Percentiles rank a stretch among this genome's conserved stretches.
phyloP scores from a whole-genome alignment of 2,888 invertebrate species.

The Drosophila lacicola region DNA sequence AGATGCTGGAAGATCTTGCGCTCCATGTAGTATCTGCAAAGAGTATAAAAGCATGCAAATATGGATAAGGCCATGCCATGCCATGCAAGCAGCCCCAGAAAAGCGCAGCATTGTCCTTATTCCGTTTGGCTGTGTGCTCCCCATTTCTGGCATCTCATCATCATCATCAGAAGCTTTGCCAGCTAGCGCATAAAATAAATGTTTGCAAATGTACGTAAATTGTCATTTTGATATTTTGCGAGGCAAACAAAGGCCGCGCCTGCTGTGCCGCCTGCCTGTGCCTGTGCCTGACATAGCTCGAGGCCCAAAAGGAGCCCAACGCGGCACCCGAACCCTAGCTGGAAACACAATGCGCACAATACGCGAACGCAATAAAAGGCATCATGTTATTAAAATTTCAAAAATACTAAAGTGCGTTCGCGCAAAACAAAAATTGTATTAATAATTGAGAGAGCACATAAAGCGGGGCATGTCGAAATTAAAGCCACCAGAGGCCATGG shows the following conservation, averaged over 20 bases:
- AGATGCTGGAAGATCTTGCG: constrained; percentile 96
- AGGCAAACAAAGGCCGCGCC: constrained; percentile 63
- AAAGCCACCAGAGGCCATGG: constrained; percentile 50
- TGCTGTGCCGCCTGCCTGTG: constrained; percentile 42
- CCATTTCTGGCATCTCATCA: constrained; percentile 12
- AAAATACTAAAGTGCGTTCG: constrained; percentile 74
- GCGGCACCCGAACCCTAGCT: not conserved
- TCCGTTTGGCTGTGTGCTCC: not conserved
- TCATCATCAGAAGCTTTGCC: constrained; percentile 18
- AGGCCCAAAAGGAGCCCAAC: constrained; percentile 1
- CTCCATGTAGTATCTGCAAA: constrained; percentile 93
- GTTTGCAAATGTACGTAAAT: constrained; percentile 73
- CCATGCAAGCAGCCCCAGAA: constrained; percentile 20
- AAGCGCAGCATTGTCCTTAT: constrained; percentile 38
- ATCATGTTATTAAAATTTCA: constrained; percentile 76
- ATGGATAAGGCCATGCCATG: constrained; percentile 4
- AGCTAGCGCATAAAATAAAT: constrained; percentile 63
- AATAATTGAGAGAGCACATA: constrained; percentile 63
- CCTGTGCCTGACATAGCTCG: constrained; percentile 35
- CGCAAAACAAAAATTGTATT: constrained; percentile 59
- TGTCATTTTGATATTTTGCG: constrained; percentile 75
- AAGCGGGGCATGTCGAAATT: constrained; percentile 48
- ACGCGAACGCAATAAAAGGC: constrained; percentile 71
- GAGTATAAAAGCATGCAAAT: constrained; percentile 1
- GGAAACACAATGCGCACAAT: constrained; percentile 52